phyloP scores from a whole-genome alignment of 2,797 vertebrate genomes.

The Synaphobranchus kaupii region DNA sequence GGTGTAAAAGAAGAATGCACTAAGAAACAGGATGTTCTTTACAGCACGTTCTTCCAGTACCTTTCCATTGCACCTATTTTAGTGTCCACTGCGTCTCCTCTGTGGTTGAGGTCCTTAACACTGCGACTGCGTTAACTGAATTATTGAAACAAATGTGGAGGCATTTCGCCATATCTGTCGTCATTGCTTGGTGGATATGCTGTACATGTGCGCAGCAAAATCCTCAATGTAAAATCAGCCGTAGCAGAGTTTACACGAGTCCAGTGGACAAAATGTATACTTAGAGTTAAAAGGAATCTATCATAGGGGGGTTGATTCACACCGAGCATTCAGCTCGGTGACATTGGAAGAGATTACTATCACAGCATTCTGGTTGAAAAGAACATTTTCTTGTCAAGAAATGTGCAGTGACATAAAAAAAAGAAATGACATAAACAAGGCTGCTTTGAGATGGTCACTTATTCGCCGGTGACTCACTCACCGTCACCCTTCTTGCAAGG shows the following conservation, averaged over 20 bases:
- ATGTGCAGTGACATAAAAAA: neutral
- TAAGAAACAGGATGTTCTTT: neutral
- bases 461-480: neutral
- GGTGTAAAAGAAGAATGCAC: neutral
- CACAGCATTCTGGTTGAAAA: neutral
- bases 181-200: neutral
- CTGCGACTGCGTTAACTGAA: neutral
- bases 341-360: neutral
- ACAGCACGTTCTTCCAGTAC: neutral
- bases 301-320: neutral
- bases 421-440: neutral
- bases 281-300: neutral
- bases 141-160: neutral
- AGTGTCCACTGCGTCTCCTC: neutral
- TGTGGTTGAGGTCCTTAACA: neutral
- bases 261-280: too few species aligned
- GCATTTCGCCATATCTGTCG: neutral
- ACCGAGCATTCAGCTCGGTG: neutral
- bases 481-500: neutral
- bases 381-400: neutral
- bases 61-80: neutral
- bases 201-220: too few species aligned
- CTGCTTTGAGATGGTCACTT: neutral
- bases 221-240: neutral
- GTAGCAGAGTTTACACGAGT: too few species aligned